Percentiles rank a stretch among this genome's conserved stretches.
Evolutionary conservation across 2,888 invertebrate genomes (phyloP).

Genomic region (Drosophila pseudotalamancana): DNA sequence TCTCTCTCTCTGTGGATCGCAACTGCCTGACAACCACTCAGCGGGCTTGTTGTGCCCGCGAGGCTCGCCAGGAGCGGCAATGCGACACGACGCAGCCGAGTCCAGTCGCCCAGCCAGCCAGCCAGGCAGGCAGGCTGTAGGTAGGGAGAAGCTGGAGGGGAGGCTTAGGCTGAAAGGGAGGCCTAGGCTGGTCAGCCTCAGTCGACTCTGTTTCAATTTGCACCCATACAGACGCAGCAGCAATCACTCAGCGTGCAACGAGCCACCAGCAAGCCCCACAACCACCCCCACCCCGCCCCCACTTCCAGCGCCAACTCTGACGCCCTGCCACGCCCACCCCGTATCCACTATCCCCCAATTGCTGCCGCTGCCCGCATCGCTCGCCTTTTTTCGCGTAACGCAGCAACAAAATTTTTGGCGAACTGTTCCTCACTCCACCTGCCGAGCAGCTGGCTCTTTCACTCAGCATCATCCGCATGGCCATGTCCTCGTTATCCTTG

Average conservation of each 20-base stretch:
- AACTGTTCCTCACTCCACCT: constrained; percentile 21
- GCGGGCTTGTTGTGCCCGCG: constrained; percentile 76
- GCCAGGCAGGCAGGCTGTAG: constrained; percentile 19
- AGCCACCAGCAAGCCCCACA: constrained; percentile 35
- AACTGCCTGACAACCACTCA: constrained; percentile 58
- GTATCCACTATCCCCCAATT: constrained; percentile 34
- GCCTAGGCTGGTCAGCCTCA: constrained; percentile 10
- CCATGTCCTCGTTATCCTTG: constrained; percentile 50
- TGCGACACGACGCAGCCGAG: constrained; percentile 62
- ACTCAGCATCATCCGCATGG: constrained; percentile 22
- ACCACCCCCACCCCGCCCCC: constrained; percentile 2
- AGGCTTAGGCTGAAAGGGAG: no score
- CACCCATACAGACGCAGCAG: constrained; percentile 59
- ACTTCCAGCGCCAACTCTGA: no score
- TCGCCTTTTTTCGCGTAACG: constrained; percentile 69
- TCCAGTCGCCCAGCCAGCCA: not conserved
- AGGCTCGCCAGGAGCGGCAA: constrained; percentile 62
- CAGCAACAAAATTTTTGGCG: constrained; percentile 51
- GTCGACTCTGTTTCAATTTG: constrained; percentile 76
- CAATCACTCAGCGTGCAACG: constrained; percentile 70
- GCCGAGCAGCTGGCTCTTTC: constrained; percentile 56
- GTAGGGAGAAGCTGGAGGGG: no score
- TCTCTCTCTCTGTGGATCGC: not conserved
- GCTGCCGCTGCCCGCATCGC: constrained; percentile 37
- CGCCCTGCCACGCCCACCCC: constrained; percentile 22